Percentiles rank a stretch among this genome's conserved stretches.
These are phyloP conservation scores for Cephus rjabovi DNA, from an alignment of 2,888 invertebrate genomes.

Conservation along the genomic window DNA sequence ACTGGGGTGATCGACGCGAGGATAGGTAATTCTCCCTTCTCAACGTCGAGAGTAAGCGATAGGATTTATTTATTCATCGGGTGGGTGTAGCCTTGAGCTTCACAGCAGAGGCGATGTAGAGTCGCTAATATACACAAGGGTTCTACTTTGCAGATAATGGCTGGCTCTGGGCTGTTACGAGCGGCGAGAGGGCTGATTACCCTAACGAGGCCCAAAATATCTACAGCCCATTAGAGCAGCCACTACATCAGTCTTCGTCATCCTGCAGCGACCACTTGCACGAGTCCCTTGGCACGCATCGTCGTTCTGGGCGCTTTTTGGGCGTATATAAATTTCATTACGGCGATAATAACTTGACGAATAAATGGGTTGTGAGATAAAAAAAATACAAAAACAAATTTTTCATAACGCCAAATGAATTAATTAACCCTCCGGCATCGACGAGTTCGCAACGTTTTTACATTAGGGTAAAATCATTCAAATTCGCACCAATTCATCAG, in stretches of 20 bases:
- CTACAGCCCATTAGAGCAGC: slow-evolving; percentile 16
- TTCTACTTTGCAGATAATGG: neutral
- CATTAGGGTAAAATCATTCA: neutral
- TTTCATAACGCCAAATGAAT: neutral
- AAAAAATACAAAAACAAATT: neutral
- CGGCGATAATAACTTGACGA: neutral
- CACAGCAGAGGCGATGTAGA: neutral
- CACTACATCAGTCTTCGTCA: slow-evolving; percentile 9
- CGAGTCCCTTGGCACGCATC: neutral
- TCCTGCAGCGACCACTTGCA: neutral
- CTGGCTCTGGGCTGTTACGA: neutral
- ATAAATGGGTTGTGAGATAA: neutral
- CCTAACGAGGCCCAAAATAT: slow-evolving; percentile 23
- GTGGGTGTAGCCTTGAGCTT: neutral
- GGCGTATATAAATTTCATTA: neutral
- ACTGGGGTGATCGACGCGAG: neutral
- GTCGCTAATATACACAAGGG: slow-evolving; percentile 12
- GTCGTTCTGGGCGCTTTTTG: neutral
- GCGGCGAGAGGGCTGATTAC: slow-evolving; percentile 16
- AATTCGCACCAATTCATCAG: neutral
- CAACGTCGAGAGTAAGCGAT: neutral
- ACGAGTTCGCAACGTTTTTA: neutral
- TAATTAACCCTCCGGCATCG: neutral
- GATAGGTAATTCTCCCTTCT: neutral
- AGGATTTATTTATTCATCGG: slow-evolving; percentile 16